Percentiles rank a stretch among this genome's conserved stretches.
Conservation (phyloP, 1,140 invertebrate genomes). For the Hormaphis cornu region DNA sequence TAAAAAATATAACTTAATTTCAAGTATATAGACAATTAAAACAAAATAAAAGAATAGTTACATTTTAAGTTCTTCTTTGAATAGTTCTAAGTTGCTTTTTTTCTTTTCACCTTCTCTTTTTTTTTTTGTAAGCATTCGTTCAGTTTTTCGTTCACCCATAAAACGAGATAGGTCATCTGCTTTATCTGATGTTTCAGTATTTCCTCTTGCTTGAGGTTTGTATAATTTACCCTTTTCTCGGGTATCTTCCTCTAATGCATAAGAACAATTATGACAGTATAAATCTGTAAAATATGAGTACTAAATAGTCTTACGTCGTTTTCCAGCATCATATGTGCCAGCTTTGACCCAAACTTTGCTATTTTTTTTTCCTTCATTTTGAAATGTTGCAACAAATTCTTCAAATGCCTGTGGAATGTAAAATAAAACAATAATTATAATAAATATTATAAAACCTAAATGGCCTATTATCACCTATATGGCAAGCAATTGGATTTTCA, state of each 20-base stretch:
- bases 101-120: slow-evolving; percentile 80
- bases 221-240: slow-evolving; percentile 85
- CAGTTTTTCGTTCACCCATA: slow-evolving; percentile 49
- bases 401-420: slow-evolving; percentile 65
- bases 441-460: too few relatives aligned
- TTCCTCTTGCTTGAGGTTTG: slow-evolving; percentile 58
- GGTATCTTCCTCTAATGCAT: slow-evolving; percentile 67
- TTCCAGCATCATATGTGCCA: slow-evolving; percentile 89
- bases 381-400: slow-evolving; percentile 95
- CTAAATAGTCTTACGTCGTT: slow-evolving; percentile 55
- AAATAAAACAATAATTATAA: background rate
- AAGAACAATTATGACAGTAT: background rate
- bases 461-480: too few relatives aligned
- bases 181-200: slow-evolving; percentile 2
- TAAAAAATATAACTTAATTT: slow-evolving; percentile 36
- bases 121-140: slow-evolving; percentile 61
- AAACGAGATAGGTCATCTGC: slow-evolving; percentile 11
- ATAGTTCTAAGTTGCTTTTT: slow-evolving; percentile 93
- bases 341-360: slow-evolving; percentile 95
- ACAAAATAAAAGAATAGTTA: slow-evolving; percentile 41
- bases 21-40: slow-evolving; percentile 19
- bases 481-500: too few relatives aligned
- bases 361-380: slow-evolving; percentile 66
- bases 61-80: slow-evolving; percentile 90
- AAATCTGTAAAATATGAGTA: background rate